Percentiles rank a stretch among this genome's conserved stretches.
Evolutionary conservation across 2,888 invertebrate species (phyloP).

Genomic region (Drosophila quinaria): DNA sequence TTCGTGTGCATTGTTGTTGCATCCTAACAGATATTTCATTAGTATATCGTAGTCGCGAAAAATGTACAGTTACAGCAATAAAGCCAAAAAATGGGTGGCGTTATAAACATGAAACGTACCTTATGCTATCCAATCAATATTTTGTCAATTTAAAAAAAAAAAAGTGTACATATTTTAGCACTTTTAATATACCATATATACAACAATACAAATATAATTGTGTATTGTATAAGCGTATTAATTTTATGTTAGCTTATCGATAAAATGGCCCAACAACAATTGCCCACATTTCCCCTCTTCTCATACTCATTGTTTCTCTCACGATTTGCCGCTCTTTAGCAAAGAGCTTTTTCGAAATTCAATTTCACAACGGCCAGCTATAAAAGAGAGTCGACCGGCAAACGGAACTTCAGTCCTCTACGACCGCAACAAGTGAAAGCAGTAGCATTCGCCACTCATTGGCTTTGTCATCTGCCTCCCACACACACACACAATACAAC

Average conservation of each 20-base stretch:
- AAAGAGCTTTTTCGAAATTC: constrained; percentile 58
- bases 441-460: constrained; percentile 64
- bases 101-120: no score
- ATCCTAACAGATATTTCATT: no score
- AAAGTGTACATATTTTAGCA: neutral
- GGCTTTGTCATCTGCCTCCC: constrained; percentile 73
- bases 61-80: no score
- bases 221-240: neutral
- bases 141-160: neutral
- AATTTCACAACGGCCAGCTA: constrained; percentile 68
- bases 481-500: neutral
- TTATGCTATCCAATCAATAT: constrained; percentile 6
- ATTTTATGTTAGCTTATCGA: neutral
- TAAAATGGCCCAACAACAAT: constrained; percentile 30
- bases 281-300: constrained; percentile 1
- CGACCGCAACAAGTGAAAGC: constrained; percentile 42
- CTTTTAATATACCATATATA: neutral
- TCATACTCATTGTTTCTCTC: constrained; percentile 1
- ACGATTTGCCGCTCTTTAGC: neutral
- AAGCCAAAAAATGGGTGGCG: no score
- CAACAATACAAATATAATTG: neutral
- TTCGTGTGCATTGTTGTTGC: no score
- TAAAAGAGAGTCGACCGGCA: constrained; percentile 35
- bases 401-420: constrained; percentile 48
- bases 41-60: no score